Base-by-base conservation (phyloP, 2,888 invertebrate genomes). In the Coleophora deauratella region DNA sequence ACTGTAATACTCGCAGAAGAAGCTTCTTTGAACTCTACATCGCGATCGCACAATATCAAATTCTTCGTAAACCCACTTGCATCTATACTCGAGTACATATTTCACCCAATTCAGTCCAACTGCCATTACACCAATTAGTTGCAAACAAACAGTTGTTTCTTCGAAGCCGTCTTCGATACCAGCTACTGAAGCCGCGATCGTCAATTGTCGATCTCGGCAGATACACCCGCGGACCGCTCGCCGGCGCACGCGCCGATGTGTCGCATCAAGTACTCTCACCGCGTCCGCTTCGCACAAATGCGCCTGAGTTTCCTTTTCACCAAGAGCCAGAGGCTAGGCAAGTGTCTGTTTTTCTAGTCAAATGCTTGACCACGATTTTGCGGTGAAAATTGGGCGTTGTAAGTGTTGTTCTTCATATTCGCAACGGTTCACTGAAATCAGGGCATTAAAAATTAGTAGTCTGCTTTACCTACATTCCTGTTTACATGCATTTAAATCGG, bases 321-420 rank as follows among this genome's bases (percentile, higher is more conserved):
- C 54, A 72, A 69, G 50, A 59, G 55, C 46, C 57, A 66, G 50
- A 70, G 51, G 59, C 54, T 71, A 71, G 80, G 81, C 79, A 76
- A 80, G 81, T 80, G 64, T 43, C 51, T 50, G 31, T 44, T 37
- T 32, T 43, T 33, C 31, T 32, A 44, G 34, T 44, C 21, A 21
- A n/a, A 4, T 21, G 21, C 21, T 21, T 21, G 21, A 21, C 21
- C 21, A 21, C 21, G 21, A 21, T 21, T 4, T 4, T 21, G 21
- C 21, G 21, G 21, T 21, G 21, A 21, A 21, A 21, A 21, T 21
- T 21, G 21, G 37, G 37, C 45, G 15, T 33, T 33, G 12, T 21
- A 13, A 40, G 42, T 14, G 21, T 21, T 21, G 21, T n/a, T n/a
- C n/a, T n/a, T n/a, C n/a, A n/a, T n/a, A 21, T 21, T 21, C 21